Evolutionary conservation across 1,140 invertebrate genomes (phyloP).

Genomic region (Aphis craccivora): DNA sequence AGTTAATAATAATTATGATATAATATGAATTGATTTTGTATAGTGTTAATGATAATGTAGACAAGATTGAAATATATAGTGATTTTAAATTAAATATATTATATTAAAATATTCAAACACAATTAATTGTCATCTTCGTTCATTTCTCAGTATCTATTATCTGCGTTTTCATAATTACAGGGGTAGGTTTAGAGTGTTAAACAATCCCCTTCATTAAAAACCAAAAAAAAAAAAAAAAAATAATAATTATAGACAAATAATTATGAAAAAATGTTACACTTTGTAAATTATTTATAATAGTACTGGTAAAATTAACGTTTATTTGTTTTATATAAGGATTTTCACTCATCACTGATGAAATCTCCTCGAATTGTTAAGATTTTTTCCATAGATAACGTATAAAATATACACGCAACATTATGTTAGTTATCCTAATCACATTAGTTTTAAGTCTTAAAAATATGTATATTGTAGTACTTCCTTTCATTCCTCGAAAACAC

Average conservation of each 20-base stretch:
- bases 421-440: background rate
- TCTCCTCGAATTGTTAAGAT: background rate
- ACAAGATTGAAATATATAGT: slow-evolving; percentile 27
- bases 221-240: too few relatives aligned
- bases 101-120: background rate
- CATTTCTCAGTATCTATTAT: background rate
- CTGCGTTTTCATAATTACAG: background rate
- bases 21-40: background rate
- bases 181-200: background rate
- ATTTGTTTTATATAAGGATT: background rate
- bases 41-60: slow-evolving; percentile 30
- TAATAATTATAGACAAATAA: too few relatives aligned
- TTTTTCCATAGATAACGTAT: background rate
- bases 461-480: too few relatives aligned
- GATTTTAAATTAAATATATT: slow-evolving; percentile 38
- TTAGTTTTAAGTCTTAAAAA: background rate
- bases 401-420: background rate
- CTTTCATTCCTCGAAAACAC: too few relatives aligned
- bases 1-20: background rate
- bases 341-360: too few relatives aligned
- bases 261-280: background rate
- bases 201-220: too few relatives aligned
- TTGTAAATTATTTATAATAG: background rate
- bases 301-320: background rate
- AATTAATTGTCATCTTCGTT: background rate